phyloP scores from a whole-genome alignment of 1,140 invertebrate genomes.

The Zaprionus ornatus region DNA sequence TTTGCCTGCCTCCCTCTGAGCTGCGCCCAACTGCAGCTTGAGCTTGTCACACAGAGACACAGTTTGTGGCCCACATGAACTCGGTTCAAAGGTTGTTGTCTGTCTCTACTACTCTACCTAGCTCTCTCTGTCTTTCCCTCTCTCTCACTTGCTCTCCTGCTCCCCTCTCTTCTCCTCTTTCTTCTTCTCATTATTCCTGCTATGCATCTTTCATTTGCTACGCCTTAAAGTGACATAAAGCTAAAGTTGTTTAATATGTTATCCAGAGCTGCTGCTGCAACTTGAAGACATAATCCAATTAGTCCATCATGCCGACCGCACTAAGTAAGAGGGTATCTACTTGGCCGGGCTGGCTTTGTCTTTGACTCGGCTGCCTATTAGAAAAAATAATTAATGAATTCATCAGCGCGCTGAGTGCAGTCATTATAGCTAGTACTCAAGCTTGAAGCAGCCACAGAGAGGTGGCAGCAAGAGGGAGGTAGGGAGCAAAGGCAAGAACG shows the following conservation, averaged over 20 bases:
- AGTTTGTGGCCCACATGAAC: constrained; percentile 18
- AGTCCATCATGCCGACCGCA: not conserved
- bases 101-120: not conserved
- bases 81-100: constrained; percentile 19
- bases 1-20: not conserved
- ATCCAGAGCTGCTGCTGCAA: not conserved
- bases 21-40: not conserved
- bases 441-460: not conserved
- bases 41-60: constrained; percentile 22
- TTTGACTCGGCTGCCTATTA: constrained; percentile 36
- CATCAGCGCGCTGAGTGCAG: constrained; percentile 70
- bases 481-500: not conserved
- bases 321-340: not conserved
- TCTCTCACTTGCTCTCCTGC: no score
- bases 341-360: not conserved
- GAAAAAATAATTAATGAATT: constrained; percentile 76
- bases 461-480: constrained; percentile 6
- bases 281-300: not conserved
- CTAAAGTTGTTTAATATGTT: not conserved
- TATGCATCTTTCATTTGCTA: not conserved
- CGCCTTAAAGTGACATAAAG: not conserved
- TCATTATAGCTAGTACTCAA: constrained; percentile 50
- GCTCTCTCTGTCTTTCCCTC: not conserved
- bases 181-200: not conserved
- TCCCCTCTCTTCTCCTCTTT: not conserved